Conservation (phyloP, 2,113 vertebrate genomes). For the Panthera leo region DNA sequence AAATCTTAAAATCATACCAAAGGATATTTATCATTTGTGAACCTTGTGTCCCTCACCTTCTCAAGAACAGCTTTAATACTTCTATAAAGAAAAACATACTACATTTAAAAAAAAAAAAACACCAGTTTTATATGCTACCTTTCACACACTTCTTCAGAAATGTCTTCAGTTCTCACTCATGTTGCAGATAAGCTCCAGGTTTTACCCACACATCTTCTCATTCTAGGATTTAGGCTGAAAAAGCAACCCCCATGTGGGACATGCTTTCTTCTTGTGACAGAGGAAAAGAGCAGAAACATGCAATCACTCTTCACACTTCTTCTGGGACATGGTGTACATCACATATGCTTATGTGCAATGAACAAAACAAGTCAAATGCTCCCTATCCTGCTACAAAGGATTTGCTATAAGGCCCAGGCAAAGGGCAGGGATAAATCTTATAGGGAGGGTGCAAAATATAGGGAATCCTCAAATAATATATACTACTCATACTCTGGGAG, state of each 20-base stretch:
- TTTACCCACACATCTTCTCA: neutral
- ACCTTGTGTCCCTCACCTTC: neutral
- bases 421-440: neutral
- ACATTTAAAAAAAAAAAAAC: neutral
- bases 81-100: neutral
- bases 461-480: neutral
- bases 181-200: neutral
- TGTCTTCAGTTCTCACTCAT: neutral
- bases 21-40: neutral
- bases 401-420: neutral
- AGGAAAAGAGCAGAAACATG: neutral
- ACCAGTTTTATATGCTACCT: neutral
- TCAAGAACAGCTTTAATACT: neutral
- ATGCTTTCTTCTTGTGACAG: neutral
- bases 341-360: neutral
- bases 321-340: neutral
- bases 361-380: neutral
- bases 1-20: neutral
- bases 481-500: neutral
- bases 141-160: constrained; percentile 25
- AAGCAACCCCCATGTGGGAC: neutral
- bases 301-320: neutral
- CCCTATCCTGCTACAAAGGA: neutral
- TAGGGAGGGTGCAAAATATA: neutral
- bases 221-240: neutral